Base-by-base conservation (phyloP, 2,797 vertebrate species). In the Anisognathus igniventris region DNA sequence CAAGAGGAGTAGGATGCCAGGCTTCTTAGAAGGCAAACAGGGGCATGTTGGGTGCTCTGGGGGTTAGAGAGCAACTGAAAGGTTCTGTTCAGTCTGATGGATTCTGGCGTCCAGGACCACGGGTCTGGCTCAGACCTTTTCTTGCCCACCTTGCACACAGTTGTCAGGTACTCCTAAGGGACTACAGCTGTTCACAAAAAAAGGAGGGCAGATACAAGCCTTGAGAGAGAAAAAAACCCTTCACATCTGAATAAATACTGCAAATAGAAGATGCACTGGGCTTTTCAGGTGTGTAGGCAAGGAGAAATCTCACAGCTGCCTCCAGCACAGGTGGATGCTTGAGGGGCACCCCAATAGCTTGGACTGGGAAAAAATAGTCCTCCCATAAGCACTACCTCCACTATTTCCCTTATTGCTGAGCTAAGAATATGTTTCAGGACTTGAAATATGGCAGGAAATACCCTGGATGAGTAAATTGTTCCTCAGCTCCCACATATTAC, bases 171-270 rank as follows among this genome's bases (percentile, higher is more conserved):
- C 64, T 85, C 47, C 54, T 11, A 22, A 75, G 20, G 39, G 13
- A 61, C 9, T 53, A 13, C 37, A 53, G 23, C 3, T 73, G 18
- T 19, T 35, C n/a, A 23, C 2, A 3, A 70, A 67, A 39, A 42
- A 45, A 50, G 13, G 10, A 64, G 15, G 11, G 20, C 10, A 76
- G 33, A 45, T 42, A 11, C 16, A 15, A 23, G n/a, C 10, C 15
- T 79, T 2, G 1, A 60, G 28, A 58, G 18, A 23, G 10, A 33
- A 58, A 86, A 75, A 15, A 0, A 0, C 0, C 4, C 8, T 30
- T 40, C 2, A 23, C 40, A 7, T 48, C 37, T 81, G n/a, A 37
- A 45, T 35, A 74, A 61, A 30, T 57, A 9, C 4, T 65, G n/a
- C 24, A 86, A 84, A 44, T 39, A 42, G 9, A 42, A 11, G 39